Percentiles rank a stretch among this genome's conserved stretches.
Evolutionary conservation across 2,113 vertebrate genomes (phyloP).

Genomic region (Polypterus senegalus): DNA sequence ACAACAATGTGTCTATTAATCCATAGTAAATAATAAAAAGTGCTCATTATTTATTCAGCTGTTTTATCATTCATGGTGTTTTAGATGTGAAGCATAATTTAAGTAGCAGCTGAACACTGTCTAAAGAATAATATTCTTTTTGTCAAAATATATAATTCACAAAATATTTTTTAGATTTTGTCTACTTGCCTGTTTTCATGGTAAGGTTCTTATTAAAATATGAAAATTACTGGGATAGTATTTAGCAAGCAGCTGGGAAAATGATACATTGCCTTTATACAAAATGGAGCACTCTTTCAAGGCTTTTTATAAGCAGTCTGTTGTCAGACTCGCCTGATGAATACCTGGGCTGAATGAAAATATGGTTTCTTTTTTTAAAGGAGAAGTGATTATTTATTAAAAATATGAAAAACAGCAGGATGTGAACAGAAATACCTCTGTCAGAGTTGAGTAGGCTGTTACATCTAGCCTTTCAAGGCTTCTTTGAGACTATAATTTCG

Average conservation of each 20-base stretch:
- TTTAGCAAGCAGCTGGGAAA: conserved; percentile 7
- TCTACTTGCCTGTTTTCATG: conserved; percentile 3
- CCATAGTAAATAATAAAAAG: conserved; percentile 11
- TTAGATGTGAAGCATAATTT: conserved; percentile 13
- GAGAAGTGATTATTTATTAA: too few relatives aligned
- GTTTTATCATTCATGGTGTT: conserved; percentile 11
- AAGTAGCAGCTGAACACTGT: conserved; percentile 17
- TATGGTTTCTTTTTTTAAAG: too few relatives aligned
- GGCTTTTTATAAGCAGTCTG: too few relatives aligned
- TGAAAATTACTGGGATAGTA: background rate
- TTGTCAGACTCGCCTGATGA: too few relatives aligned
- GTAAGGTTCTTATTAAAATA: background rate
- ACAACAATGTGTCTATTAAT: conserved; percentile 9
- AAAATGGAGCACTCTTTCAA: background rate
- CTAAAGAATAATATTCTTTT: conserved; percentile 14
- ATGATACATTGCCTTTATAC: conserved; percentile 6
- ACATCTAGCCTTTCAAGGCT: too few relatives aligned
- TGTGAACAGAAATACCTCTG: too few relatives aligned
- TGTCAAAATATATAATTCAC: conserved; percentile 16
- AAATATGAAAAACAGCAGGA: too few relatives aligned
- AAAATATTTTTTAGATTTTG: conserved; percentile 8
- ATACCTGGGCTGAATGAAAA: too few relatives aligned
- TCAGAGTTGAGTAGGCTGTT: too few relatives aligned
- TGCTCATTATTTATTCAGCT: conserved; percentile 18
- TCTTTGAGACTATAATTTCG: too few relatives aligned